phyloP scores from a whole-genome alignment of 2,888 invertebrate species.

The Ptychoptera albimana region DNA sequence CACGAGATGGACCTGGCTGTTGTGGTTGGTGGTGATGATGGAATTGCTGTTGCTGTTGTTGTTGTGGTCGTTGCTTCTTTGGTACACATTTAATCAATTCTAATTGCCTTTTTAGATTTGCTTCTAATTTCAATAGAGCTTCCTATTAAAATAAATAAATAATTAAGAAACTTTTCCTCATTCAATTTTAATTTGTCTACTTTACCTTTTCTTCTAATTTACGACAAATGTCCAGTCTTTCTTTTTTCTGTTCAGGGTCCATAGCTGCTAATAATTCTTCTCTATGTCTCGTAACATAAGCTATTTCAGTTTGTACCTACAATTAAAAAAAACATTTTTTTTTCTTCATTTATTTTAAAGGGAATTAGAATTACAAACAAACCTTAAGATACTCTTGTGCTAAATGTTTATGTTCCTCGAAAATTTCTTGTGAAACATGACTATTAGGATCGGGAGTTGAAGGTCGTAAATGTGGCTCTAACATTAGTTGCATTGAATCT shows the following conservation, averaged over 20 bases:
- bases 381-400: constrained; percentile 80
- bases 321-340: constrained; percentile 12
- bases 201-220: constrained; percentile 27
- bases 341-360: no score
- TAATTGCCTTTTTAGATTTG: constrained; percentile 8
- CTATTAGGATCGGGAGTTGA: constrained; percentile 63
- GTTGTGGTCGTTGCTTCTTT: background rate
- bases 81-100: constrained; percentile 4
- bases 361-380: background rate
- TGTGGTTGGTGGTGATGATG: background rate
- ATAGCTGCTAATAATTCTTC: constrained; percentile 46
- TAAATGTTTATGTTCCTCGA: constrained; percentile 73
- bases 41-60: background rate
- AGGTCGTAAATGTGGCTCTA: constrained; percentile 70
- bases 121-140: constrained; percentile 5
- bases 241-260: constrained; percentile 22
- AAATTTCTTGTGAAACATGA: constrained; percentile 68
- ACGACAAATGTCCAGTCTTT: constrained; percentile 23
- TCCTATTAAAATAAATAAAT: constrained; percentile 3
- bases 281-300: constrained; percentile 62
- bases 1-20: background rate
- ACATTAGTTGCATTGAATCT: constrained; percentile 56
- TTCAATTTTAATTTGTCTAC: background rate
- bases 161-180: background rate
- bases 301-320: constrained; percentile 66